Evolutionary conservation across 1,140 invertebrate genomes (phyloP).

Genomic region (Microplitis demolitor): DNA sequence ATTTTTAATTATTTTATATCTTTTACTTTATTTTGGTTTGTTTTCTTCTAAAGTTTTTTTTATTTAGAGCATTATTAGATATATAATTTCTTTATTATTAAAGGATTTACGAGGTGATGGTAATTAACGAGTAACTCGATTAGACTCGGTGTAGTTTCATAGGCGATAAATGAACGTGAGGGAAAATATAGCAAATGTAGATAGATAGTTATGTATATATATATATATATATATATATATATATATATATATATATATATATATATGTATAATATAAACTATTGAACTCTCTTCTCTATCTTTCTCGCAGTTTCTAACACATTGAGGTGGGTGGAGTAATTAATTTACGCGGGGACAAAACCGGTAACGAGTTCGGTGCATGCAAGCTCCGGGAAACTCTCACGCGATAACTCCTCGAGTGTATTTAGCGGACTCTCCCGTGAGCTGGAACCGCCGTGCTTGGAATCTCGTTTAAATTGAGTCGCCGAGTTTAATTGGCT

Average conservation of each 20-base stretch:
- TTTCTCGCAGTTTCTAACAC: constrained; percentile 2
- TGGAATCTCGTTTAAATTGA: constrained; percentile 28
- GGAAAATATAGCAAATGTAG: neutral
- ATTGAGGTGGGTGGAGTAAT: constrained; percentile 36
- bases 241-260: neutral
- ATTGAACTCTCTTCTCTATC: neutral
- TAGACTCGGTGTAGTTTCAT: constrained; percentile 15
- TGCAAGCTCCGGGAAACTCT: constrained; percentile 40
- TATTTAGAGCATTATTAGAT: too few species aligned
- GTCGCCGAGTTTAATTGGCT: constrained; percentile 29
- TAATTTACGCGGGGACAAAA: constrained; percentile 51
- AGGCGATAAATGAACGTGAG: constrained; percentile 23
- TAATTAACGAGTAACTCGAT: constrained; percentile 30
- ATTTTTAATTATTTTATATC: neutral
- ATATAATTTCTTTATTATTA: constrained; percentile 23
- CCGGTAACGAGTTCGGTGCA: constrained; percentile 48
- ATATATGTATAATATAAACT: neutral
- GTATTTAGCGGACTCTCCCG: constrained; percentile 34
- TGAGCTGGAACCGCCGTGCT: constrained; percentile 14
- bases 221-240: neutral
- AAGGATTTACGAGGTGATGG: constrained; percentile 23
- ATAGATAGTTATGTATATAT: neutral
- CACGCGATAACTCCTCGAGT: constrained; percentile 43
- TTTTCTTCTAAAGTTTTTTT: neutral
- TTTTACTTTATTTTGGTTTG: neutral